Conservation (phyloP, 2,888 invertebrate species). For the Metallyticus violacea region DNA sequence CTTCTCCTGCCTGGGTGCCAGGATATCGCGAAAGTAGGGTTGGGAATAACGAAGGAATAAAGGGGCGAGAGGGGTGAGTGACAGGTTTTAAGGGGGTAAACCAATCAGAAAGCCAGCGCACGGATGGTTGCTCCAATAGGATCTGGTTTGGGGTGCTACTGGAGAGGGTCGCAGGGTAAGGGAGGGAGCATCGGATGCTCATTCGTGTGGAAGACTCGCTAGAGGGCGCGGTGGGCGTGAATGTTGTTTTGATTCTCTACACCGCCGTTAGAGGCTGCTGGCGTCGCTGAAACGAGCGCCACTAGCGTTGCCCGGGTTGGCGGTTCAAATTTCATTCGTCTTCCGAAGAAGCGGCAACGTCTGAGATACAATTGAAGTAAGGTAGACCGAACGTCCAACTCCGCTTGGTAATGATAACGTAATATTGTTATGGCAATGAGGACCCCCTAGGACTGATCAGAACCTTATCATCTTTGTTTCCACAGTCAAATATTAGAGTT, state of each 20-base stretch:
- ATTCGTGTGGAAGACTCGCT: constrained; percentile 31
- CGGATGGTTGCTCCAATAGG: constrained; percentile 12
- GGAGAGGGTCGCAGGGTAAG: constrained; percentile 16
- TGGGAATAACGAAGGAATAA: neutral
- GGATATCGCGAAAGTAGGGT: neutral
- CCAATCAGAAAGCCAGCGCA: constrained; percentile 19
- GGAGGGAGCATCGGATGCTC: constrained; percentile 31
- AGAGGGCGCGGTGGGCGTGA: constrained; percentile 22
- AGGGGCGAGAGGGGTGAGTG: constrained; percentile 2
- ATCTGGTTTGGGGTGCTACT: neutral
- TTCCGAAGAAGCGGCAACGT: no score
- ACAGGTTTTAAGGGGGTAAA: constrained; percentile 21
- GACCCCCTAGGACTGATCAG: neutral
- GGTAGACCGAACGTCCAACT: no score
- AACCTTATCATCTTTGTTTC: no score
- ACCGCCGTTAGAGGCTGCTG: constrained; percentile 10
- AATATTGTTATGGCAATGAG: neutral
- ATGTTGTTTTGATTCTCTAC: neutral
- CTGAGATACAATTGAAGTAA: no score
- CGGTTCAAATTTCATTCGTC: neutral
- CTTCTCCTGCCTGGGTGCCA: neutral
- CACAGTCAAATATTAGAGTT: no score
- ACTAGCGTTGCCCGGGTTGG: neutral
- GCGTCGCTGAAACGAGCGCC: neutral
- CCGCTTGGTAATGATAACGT: no score